Conservation (phyloP, 2,888 invertebrate species). For the Phasia obesa region DNA sequence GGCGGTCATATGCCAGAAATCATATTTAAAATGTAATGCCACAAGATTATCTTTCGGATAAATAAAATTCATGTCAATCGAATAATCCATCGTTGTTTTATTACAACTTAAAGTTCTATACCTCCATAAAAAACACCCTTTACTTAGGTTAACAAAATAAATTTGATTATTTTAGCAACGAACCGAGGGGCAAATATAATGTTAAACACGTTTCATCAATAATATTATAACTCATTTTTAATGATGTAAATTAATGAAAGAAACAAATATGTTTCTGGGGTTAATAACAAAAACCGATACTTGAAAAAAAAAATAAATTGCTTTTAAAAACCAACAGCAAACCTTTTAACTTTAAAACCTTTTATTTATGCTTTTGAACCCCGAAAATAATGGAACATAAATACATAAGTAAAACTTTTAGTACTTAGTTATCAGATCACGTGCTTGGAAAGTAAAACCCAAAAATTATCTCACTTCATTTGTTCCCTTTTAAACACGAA, state of each 20-base stretch:
- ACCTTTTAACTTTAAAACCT: conserved; percentile 28
- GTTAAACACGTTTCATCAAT: conserved; percentile 40
- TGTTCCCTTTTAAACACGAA: background rate
- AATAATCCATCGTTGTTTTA: no score
- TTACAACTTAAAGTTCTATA: no score
- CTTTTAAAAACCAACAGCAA: background rate
- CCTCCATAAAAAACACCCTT: no score
- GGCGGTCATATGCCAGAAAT: no score
- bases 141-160: no score
- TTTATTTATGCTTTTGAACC: conserved; percentile 11
- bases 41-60: no score
- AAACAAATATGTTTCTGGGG: background rate
- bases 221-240: conserved; percentile 40
- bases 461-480: conserved; percentile 37
- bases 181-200: no score
- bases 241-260: conserved; percentile 16
- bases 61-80: no score
- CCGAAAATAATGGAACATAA: background rate
- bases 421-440: conserved; percentile 59
- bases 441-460: conserved; percentile 36
- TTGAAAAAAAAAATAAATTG: background rate
- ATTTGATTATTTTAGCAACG: no score
- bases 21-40: no score
- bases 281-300: background rate
- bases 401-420: conserved; percentile 22